phyloP scores from a whole-genome alignment of 2,888 invertebrate species.

The Ditylenchus weischeri region DNA sequence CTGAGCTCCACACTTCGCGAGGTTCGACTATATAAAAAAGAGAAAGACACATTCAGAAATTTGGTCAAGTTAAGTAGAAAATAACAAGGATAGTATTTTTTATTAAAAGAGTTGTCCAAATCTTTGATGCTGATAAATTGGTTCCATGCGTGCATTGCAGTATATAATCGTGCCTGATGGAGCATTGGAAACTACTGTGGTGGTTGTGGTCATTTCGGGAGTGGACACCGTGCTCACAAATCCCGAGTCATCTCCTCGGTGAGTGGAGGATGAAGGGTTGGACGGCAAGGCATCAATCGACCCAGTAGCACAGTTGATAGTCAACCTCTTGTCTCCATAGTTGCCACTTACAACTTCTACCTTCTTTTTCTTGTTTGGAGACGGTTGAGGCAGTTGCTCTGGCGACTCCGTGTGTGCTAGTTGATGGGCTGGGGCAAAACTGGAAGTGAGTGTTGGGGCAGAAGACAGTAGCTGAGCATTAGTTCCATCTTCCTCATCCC shows the following conservation, averaged over 20 bases:
- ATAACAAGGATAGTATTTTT: no score
- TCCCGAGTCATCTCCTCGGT: slow-evolving; percentile 7
- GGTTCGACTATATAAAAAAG: no score
- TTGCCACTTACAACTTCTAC: no score
- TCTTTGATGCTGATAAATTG: not conserved
- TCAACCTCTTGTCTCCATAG: not conserved
- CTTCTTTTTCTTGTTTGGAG: not conserved
- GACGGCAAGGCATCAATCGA: no score
- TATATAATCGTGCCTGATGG: not conserved
- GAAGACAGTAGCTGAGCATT: no score
- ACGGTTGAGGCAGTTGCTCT: not conserved
- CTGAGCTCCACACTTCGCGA: no score
- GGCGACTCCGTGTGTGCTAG: not conserved
- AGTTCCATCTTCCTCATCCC: not conserved
- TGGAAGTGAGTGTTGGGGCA: no score
- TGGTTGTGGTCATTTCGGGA: slow-evolving; percentile 2
- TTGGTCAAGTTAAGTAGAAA: no score
- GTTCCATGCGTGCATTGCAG: slow-evolving; percentile 3
- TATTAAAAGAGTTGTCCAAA: slow-evolving; percentile 2
- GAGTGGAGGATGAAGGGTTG: not conserved
- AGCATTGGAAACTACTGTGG: not conserved
- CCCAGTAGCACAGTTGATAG: not conserved
- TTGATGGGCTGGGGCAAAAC: not conserved
- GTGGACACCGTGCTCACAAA: not conserved
- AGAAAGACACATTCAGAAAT: no score